Base-by-base conservation (phyloP, 2,113 vertebrate genomes). In the Todiramphus chloris region DNA sequence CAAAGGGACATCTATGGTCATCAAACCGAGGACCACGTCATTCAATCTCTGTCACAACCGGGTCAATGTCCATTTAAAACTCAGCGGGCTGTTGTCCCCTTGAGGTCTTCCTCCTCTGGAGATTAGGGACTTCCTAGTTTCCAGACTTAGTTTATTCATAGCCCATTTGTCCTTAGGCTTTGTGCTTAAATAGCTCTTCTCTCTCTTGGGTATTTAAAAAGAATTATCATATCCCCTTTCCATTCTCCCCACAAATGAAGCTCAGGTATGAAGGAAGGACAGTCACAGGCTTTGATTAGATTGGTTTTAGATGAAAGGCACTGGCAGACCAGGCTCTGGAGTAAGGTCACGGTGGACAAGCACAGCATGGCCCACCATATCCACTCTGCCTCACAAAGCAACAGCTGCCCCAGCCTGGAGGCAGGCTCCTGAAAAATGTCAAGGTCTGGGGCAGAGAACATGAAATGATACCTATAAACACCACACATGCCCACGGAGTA, bases 81-180 rank as follows among this genome's bases (percentile, higher is more conserved):
- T 94, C 7, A 0, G 2, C 48, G 83, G 51, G n/a, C 73, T 91
- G 56, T 84, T 80, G 31, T 93, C 17, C 55, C 82, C 63, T 87
- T 80, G 68, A 58, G 0, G 2, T 43, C 30, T 94, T 79, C 81
- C 70, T 93, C 77, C 67, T 85, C 67, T 67, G 50, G 67, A 83
- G 82, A 73, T 77, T 55, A 80, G 82, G 75, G 90, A 79, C 72
- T 94, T 90, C 23, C 67, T 83, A 69, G 41, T 63, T 80, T 83
- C 67, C 70, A 96, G 31, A 37, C n/a, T 24, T 69, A 37, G 64
- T 96, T 95, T 97, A 96, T 96, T 94, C 91, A 87, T 95, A 96
- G 82, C 63, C 62, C 48, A 50, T 88, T 96, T 95, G 87, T 96
- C 82, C 87, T 86, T 41, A 93, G 92, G 94, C 87, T 87, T 79